Percentiles rank a stretch among this genome's conserved stretches.
These are phyloP conservation scores for Chiloscyllium plagiosum DNA, from an alignment of 2,113 vertebrate species.

Conservation along the genomic window DNA sequence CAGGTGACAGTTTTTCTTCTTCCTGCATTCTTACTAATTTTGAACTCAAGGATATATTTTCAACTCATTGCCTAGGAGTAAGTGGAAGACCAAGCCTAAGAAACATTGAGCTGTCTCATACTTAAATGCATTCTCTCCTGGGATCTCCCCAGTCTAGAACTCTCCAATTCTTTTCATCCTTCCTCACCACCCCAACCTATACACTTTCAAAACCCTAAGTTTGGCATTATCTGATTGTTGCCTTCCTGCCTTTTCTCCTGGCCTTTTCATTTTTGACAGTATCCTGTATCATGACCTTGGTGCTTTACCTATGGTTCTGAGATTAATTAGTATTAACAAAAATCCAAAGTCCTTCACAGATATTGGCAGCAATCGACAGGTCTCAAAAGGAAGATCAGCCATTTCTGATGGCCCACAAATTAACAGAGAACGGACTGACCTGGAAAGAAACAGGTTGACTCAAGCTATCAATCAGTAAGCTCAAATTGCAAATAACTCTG, in stretches of 20 bases:
- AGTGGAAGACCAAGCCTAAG: background rate
- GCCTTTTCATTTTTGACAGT: background rate
- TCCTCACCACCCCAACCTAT: background rate
- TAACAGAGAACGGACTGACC: background rate
- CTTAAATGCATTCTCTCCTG: background rate
- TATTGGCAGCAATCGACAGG: background rate
- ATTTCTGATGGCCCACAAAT: background rate
- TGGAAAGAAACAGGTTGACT: background rate
- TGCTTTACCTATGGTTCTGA: background rate
- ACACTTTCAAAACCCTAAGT: background rate
- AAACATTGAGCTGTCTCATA: background rate
- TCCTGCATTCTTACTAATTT: background rate
- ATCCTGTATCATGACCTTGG: background rate
- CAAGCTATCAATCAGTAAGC: background rate
- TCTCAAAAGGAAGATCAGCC: background rate
- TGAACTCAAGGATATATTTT: background rate
- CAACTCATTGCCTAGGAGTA: background rate
- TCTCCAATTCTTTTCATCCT: background rate
- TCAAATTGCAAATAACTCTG: background rate
- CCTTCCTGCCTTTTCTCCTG: background rate
- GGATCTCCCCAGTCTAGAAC: background rate
- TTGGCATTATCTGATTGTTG: background rate
- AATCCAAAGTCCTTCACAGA: background rate
- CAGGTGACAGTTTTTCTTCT: background rate
- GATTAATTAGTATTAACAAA: slow-evolving; percentile 16